Percentiles rank a stretch among this genome's conserved stretches.
Conservation (phyloP, 2,797 vertebrate genomes). For the Apodemus agrarius region DNA sequence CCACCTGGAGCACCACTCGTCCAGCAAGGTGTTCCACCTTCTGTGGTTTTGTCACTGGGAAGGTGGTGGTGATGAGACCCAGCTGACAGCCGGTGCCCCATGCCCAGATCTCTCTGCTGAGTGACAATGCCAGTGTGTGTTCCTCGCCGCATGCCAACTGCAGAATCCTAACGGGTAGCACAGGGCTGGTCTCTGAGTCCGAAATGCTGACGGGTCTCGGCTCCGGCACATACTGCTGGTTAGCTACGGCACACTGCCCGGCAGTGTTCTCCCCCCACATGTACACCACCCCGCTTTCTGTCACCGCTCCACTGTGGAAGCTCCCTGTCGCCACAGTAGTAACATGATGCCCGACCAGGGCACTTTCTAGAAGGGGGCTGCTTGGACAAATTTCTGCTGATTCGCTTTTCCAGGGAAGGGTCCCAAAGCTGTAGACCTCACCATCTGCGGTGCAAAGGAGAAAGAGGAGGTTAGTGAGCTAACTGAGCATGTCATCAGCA, state of each 20-base stretch:
- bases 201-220: conserved; percentile 92
- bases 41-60: conserved; percentile 94
- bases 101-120: conserved; percentile 94
- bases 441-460: conserved; percentile 88
- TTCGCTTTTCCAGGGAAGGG: conserved; percentile 91
- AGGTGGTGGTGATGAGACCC: conserved; percentile 89
- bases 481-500: conserved; percentile 1
- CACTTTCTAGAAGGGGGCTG: conserved; percentile 90
- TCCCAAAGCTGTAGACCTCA: conserved; percentile 96
- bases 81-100: conserved; percentile 96
- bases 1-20: conserved; percentile 94
- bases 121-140: conserved; percentile 94
- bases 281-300: conserved; percentile 93
- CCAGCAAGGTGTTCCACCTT: conserved; percentile 95
- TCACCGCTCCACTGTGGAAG: conserved; percentile 95
- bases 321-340: conserved; percentile 93
- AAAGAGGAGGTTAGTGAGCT: neutral
- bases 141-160: conserved; percentile 95
- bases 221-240: conserved; percentile 90
- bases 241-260: conserved; percentile 94
- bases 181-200: conserved; percentile 88
- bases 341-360: conserved; percentile 91
- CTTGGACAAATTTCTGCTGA: conserved; percentile 77
- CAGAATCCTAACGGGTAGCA: conserved; percentile 89
- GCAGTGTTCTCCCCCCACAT: conserved; percentile 97